Evolutionary conservation across 1,140 invertebrate genomes (phyloP).

Genomic region (Philotrypesis tridentata): DNA sequence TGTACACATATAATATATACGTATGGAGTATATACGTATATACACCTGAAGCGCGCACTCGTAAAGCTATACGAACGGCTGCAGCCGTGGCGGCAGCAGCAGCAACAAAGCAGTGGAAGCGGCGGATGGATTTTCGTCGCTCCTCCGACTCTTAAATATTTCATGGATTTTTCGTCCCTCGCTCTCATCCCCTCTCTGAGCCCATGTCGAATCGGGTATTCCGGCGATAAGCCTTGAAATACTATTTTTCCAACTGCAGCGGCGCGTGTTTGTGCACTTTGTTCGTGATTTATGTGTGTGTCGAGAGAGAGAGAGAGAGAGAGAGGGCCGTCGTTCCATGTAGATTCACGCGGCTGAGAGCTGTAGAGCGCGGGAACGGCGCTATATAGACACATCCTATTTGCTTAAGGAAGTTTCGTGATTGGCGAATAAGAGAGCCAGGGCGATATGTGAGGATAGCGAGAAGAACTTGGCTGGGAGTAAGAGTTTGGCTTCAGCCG

Average conservation of each 20-base stretch:
- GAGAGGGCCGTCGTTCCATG: neutral
- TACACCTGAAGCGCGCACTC: neutral
- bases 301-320: neutral
- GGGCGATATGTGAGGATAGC: neutral
- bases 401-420: slow-evolving; percentile 16
- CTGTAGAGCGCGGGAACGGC: no score
- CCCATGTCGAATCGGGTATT: slow-evolving; percentile 11
- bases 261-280: slow-evolving; percentile 27
- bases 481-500: neutral
- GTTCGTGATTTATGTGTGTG: slow-evolving; percentile 23
- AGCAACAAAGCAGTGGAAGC: no score
- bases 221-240: slow-evolving; percentile 19
- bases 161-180: slow-evolving; percentile 11
- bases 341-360: neutral
- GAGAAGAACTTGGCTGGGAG: neutral
- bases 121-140: slow-evolving; percentile 19
- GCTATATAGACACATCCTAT: neutral
- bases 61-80: no score
- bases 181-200: neutral
- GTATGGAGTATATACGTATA: neutral
- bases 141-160: slow-evolving; percentile 29
- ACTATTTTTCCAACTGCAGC: slow-evolving; percentile 26
- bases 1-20: neutral
- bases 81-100: no score
- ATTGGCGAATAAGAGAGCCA: slow-evolving; percentile 14